phyloP scores from a whole-genome alignment of 2,888 invertebrate genomes.

The Clusia tigrina region DNA sequence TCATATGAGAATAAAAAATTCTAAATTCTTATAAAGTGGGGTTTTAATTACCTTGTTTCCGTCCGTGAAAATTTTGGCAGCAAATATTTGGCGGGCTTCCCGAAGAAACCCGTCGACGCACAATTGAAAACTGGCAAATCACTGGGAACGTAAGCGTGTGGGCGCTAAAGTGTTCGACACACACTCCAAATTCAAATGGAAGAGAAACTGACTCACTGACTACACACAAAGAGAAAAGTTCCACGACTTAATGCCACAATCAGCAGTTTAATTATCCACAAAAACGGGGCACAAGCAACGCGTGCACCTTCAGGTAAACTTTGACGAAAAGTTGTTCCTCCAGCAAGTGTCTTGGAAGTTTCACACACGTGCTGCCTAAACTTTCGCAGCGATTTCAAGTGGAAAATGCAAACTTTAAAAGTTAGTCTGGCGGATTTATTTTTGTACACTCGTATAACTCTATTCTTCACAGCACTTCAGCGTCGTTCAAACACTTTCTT shows the following conservation, averaged over 20 bases:
- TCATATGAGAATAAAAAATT: background rate
- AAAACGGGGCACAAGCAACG: too few species aligned
- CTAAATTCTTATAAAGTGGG: too few species aligned
- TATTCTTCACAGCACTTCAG: too few species aligned
- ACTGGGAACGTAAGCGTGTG: slow-evolving; percentile 38
- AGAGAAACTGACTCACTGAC: background rate
- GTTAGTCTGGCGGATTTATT: too few species aligned
- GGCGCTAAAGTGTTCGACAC: slow-evolving; percentile 34
- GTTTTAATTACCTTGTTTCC: slow-evolving; percentile 62
- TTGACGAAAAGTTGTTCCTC: slow-evolving; percentile 29
- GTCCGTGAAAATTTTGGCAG: slow-evolving; percentile 66
- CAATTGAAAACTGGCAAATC: slow-evolving; percentile 20
- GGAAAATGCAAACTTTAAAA: too few species aligned
- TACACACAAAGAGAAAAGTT: too few species aligned
- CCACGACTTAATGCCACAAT: slow-evolving; percentile 43
- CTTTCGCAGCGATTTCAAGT: background rate
- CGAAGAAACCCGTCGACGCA: slow-evolving; percentile 45
- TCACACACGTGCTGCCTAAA: slow-evolving; percentile 17
- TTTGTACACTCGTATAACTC: too few species aligned
- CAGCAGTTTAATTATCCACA: slow-evolving; percentile 58
- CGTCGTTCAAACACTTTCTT: too few species aligned
- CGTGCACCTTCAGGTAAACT: slow-evolving; percentile 12
- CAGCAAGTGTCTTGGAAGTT: background rate
- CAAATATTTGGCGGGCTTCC: slow-evolving; percentile 55
- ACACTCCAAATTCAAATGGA: slow-evolving; percentile 2